Base-by-base conservation (phyloP, 2,888 invertebrate species). In the Caenorhabditis becei region DNA sequence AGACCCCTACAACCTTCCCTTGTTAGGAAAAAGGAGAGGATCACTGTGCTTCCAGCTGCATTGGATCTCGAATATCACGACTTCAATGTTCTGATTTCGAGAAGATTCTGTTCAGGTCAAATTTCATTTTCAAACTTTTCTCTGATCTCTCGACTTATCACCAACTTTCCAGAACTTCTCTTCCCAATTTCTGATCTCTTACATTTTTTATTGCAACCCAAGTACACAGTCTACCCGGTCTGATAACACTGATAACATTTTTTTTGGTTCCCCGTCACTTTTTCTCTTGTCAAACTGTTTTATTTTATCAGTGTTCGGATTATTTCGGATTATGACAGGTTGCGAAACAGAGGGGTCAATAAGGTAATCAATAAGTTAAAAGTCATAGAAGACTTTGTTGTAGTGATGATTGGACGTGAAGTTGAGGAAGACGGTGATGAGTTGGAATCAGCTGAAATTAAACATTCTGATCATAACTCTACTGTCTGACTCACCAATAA, bases 321-420 rank as follows among this genome's bases (percentile, higher is more conserved):
- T 54, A 54, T 54, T 28, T n/a, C 1, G 10, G 26, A 54, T 54
- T 54, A 54, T 54, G 54, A 53, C 54, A 28, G 28, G 28, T 54
- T 54, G n/a, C n/a, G n/a, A n/a, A n/a, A n/a, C n/a, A n/a, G n/a
- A 7, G 41, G 41, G 14, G 11, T 18, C 14, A 26, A 28, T n/a
- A 24, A 26, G 14, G 23, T 24, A 26, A 26, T 53, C 24, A 53
- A 53, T 24, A 26, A 14, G 2, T 41, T 41, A 7, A 7, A 5
- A 14, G 41, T 41, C 2, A 14, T 14, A 14, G 41, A 41, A 41
- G 41, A 41, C 14, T 41, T 41, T 14, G 41, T 41, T 41, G 41
- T 41, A 2, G 41, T 41, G 14, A 41, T 41, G 41, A 41, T 14
- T 5, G 41, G 41, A 14, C 41, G 41, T 7, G 41, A 41, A 41